Conservation (phyloP, 2,888 invertebrate genomes). For the Phytoseiulus persimilis region DNA sequence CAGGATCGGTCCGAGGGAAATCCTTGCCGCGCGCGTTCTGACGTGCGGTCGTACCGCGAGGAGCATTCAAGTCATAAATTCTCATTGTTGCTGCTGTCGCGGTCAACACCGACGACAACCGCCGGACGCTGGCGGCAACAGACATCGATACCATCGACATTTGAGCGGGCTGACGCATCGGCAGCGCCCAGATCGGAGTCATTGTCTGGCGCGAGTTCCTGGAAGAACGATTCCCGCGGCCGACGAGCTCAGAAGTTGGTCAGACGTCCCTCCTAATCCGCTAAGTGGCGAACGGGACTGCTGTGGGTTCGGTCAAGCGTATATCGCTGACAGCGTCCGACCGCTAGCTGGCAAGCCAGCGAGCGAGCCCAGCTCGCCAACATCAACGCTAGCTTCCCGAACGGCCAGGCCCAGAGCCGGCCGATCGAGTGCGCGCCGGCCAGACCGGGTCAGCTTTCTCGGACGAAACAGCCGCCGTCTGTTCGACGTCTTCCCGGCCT, state of each 20-base stretch:
- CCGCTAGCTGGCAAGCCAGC: neutral
- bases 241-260: neutral
- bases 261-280: neutral
- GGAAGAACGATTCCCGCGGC: too few relatives aligned
- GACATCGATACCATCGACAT: neutral
- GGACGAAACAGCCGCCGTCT: neutral
- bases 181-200: too few relatives aligned
- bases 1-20: too few relatives aligned
- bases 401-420: neutral
- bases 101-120: neutral
- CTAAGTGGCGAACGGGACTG: neutral
- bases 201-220: too few relatives aligned
- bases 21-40: too few relatives aligned
- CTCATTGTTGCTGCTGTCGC: too few relatives aligned
- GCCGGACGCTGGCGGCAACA: neutral
- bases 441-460: neutral
- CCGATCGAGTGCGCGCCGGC: neutral
- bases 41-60: too few relatives aligned
- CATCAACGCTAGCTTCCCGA: neutral
- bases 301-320: neutral
- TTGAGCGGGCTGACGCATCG: too few relatives aligned
- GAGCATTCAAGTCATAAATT: too few relatives aligned
- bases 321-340: neutral
- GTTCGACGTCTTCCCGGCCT: neutral
- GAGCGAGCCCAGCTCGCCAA: neutral